These are phyloP conservation scores for Petrocephalus sullivani DNA, from an alignment of 2,797 vertebrate genomes.

Conservation along the genomic window DNA sequence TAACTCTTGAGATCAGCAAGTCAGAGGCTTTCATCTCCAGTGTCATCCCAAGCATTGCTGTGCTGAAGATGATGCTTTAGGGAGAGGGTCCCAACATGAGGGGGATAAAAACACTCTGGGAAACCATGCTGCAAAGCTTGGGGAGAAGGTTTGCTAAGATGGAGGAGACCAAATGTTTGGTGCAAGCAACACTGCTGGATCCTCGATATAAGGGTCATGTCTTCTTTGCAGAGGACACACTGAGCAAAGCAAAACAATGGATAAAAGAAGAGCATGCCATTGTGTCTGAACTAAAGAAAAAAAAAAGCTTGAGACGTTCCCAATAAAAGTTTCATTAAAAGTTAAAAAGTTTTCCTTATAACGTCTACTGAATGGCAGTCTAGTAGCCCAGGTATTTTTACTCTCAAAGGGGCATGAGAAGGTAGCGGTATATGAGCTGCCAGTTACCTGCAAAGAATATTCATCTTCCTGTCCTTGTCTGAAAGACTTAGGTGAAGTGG, in stretches of 20 bases:
- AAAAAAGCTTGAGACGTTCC: background rate
- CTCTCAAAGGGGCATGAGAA: background rate
- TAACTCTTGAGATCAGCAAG: constrained; percentile 22
- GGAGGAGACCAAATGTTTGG: background rate
- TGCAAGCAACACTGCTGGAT: constrained; percentile 30
- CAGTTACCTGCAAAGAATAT: background rate
- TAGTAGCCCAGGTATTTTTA: background rate
- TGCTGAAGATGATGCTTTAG: constrained; percentile 11
- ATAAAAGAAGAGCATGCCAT: constrained; percentile 24
- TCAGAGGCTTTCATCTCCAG: constrained; percentile 20
- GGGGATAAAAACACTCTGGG: too few species aligned
- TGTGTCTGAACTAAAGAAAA: background rate
- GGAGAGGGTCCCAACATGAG: too few species aligned
- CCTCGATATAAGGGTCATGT: constrained; percentile 28
- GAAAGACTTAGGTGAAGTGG: background rate
- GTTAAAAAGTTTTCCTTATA: too few species aligned
- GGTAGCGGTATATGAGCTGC: background rate
- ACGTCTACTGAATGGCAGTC: background rate
- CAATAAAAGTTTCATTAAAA: background rate
- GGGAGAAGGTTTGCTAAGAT: too few species aligned
- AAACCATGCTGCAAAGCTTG: too few species aligned
- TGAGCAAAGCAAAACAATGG: constrained; percentile 28
- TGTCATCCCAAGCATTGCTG: constrained; percentile 22
- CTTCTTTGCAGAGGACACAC: constrained; percentile 25
- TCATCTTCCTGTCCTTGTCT: background rate